Base-by-base conservation (phyloP, 2,888 invertebrate species). In the Apomyelois bistriatella region DNA sequence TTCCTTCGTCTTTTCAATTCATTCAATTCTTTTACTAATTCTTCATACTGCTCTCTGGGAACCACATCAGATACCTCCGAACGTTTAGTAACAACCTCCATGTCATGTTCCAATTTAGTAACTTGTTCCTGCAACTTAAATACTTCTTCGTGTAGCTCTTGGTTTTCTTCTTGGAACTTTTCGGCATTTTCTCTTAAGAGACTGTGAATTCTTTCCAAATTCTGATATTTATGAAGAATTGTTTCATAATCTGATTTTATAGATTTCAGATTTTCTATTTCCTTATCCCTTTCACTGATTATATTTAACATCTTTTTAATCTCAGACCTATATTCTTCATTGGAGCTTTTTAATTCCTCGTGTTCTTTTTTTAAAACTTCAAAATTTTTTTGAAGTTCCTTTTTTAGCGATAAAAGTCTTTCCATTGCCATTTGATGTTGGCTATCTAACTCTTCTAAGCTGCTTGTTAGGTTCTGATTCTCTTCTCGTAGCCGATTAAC, bases 361-460 rank as follows among this genome's bases (percentile, higher is more conserved):
- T 90, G 85, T 57, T 92, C 89, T 47, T 82, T 77, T 62, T 87
- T 90, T 1, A 92, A 64, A 0, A 81, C 69, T 60, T 86, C 85
- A 48, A 91, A 91, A 64, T 92, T 92, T 9, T 79, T 78, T 56
- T 92, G 92, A 43, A 92, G 65, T 47, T 92, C 91, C 42, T 81
- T 88, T 64, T 93, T 93, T 37, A 92, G 65, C 3, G 86, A 68
- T 0, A 93, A 67, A 13, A 93, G 75, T 66, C 89, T 90, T 58
- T 92, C 93, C 79, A 94, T 93, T 0, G 94, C 95, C 64, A 91
- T 82, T 65, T 94, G 93, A 70, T 96, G 94, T 76, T 95, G 95
- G 46, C 79, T 90, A 68, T 96, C 96, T 61, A 96, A 79, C 70
- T 95, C 95, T 64, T 95, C 95, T 52, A 96, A 81, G 63, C 91